These are phyloP conservation scores for Sturnira hondurensis DNA, from an alignment of 2,113 vertebrate genomes.

Conservation along the genomic window DNA sequence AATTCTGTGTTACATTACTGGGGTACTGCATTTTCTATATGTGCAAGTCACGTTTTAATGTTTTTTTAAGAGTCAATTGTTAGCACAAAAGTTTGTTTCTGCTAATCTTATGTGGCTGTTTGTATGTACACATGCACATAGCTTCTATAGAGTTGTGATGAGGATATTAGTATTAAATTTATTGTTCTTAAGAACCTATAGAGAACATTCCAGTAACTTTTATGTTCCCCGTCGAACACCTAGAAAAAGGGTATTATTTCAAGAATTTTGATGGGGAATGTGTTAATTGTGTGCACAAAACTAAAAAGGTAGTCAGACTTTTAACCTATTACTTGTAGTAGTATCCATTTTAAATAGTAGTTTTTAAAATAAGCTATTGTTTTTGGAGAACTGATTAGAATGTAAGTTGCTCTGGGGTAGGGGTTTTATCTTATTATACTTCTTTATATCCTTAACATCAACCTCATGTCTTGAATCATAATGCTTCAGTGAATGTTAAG, in stretches of 20 bases:
- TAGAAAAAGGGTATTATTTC: slow-evolving; percentile 36
- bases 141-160: background rate
- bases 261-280: background rate
- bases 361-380: background rate
- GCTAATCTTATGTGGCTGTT: background rate
- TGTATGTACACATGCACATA: background rate
- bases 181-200: background rate
- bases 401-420: background rate
- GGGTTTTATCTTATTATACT: background rate
- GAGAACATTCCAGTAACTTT: background rate
- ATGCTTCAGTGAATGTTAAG: background rate
- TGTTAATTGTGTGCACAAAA: background rate
- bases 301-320: background rate
- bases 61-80: background rate
- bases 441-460: background rate
- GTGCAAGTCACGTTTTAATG: slow-evolving; percentile 20
- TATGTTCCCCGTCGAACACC: background rate
- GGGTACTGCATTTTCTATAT: background rate
- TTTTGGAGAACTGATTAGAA: slow-evolving; percentile 9
- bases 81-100: slow-evolving; percentile 13
- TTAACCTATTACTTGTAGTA: background rate
- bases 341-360: background rate
- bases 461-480: background rate
- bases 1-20: background rate
- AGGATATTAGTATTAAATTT: background rate